Evolutionary conservation across 2,888 invertebrate genomes (phyloP).

Genomic region (Neoscelio sp.): DNA sequence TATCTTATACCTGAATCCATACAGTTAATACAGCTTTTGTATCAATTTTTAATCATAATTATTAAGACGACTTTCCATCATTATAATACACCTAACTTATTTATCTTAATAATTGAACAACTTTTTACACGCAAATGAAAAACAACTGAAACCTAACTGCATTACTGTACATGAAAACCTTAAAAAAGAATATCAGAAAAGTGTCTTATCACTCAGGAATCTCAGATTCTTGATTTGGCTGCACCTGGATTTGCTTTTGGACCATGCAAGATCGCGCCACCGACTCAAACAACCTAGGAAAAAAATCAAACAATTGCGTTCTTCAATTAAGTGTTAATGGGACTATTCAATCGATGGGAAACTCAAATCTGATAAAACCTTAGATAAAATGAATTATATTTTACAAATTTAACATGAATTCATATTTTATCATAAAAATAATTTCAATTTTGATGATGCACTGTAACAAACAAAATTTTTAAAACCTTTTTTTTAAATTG

Average conservation of each 20-base stretch:
- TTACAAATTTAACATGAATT: too few relatives aligned
- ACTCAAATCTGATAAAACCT: too few relatives aligned
- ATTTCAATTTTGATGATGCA: too few relatives aligned
- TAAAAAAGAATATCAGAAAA: slow-evolving; percentile 73
- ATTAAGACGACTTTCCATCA: slow-evolving; percentile 74
- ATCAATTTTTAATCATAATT: slow-evolving; percentile 60
- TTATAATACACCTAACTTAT: slow-evolving; percentile 80
- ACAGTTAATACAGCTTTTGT: slow-evolving; percentile 65
- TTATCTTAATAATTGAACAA: slow-evolving; percentile 78
- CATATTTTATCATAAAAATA: too few relatives aligned
- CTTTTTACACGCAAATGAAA: slow-evolving; percentile 81
- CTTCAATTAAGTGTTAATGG: too few relatives aligned
- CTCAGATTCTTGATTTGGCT: slow-evolving; percentile 87
- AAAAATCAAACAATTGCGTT: too few relatives aligned
- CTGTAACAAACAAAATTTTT: too few relatives aligned
- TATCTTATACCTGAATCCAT: slow-evolving; percentile 68
- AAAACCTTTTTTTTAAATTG: too few relatives aligned
- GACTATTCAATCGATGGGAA: too few relatives aligned
- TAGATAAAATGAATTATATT: too few relatives aligned
- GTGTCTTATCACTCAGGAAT: slow-evolving; percentile 87
- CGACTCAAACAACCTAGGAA: slow-evolving; percentile 94
- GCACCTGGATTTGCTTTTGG: slow-evolving; percentile 87
- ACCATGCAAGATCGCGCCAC: slow-evolving; percentile 98
- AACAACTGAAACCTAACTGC: slow-evolving; percentile 74
- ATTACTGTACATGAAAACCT: slow-evolving; percentile 79